These are phyloP conservation scores for Cercopithecus petaurista DNA, from an alignment of 2,797 vertebrate genomes.

Conservation along the genomic window DNA sequence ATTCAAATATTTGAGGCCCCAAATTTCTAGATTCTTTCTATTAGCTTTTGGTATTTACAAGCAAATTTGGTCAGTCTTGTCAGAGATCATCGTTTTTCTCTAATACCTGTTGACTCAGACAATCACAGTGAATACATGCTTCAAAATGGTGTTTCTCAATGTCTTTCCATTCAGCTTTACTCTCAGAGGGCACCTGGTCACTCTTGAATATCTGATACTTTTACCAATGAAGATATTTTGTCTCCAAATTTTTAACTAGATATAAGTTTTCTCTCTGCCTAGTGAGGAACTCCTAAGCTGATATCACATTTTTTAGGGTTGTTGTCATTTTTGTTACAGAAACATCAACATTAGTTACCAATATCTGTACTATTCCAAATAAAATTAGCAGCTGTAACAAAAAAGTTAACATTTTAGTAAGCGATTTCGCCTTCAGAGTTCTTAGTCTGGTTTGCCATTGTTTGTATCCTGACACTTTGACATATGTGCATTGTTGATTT, in stretches of 20 bases:
- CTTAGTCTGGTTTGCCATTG: not conserved
- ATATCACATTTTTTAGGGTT: not conserved
- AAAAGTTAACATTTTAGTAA: not conserved
- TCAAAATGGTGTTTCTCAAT: not conserved
- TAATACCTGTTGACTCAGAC: not conserved
- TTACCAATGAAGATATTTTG: not conserved
- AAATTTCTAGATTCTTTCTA: not conserved
- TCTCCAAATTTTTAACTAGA: not conserved
- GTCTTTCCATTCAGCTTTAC: not conserved
- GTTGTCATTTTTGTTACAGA: not conserved
- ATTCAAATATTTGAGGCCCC: not conserved
- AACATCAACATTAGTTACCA: not conserved
- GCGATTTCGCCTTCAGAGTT: not conserved
- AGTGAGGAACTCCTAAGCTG: not conserved
- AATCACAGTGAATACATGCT: not conserved
- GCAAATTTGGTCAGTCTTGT: not conserved
- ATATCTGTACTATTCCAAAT: not conserved
- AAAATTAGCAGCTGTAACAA: not conserved
- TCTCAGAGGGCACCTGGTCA: not conserved
- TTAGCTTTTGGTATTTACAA: not conserved
- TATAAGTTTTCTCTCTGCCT: not conserved
- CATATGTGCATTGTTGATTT: not conserved
- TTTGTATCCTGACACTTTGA: not conserved
- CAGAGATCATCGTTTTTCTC: not conserved
- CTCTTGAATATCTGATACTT: not conserved